Percentiles rank a stretch among this genome's conserved stretches.
Conservation (phyloP, 2,113 vertebrate species). For the Desmodus rotundus region DNA sequence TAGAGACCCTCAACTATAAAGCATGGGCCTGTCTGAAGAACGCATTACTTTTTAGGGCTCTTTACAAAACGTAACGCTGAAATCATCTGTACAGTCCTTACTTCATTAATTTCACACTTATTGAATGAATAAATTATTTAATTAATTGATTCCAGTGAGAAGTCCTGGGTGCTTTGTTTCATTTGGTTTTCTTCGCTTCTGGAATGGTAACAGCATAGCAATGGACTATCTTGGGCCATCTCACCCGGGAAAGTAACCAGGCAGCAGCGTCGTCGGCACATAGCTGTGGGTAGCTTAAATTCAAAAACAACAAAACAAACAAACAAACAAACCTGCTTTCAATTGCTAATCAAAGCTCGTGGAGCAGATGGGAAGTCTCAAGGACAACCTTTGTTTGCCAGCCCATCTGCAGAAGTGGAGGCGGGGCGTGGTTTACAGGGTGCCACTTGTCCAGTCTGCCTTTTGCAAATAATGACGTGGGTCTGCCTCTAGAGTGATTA, state of each 20-base stretch:
- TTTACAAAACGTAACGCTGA: background rate
- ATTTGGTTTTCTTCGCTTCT: background rate
- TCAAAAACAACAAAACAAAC: conserved; percentile 47
- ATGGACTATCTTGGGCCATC: background rate
- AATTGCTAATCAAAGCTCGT: conserved; percentile 39
- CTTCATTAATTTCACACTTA: background rate
- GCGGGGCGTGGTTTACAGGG: background rate
- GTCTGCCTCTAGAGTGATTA: conserved; percentile 57
- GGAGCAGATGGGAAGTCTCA: conserved; percentile 42
- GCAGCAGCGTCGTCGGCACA: background rate
- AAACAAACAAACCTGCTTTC: conserved; percentile 43
- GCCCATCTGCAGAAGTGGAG: conserved; percentile 37
- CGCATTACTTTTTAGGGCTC: background rate
- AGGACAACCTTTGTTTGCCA: conserved; percentile 40
- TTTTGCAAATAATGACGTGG: conserved; percentile 41
- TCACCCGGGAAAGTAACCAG: background rate
- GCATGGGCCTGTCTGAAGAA: background rate
- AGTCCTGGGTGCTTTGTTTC: background rate
- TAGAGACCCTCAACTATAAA: background rate
- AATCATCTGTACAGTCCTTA: background rate
- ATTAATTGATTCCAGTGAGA: conserved; percentile 5
- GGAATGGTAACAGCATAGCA: background rate
- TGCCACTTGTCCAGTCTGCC: background rate
- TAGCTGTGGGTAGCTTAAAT: background rate
- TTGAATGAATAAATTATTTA: background rate